Conservation (phyloP, 1,140 invertebrate genomes). For the Drosophila punjabiensis region DNA sequence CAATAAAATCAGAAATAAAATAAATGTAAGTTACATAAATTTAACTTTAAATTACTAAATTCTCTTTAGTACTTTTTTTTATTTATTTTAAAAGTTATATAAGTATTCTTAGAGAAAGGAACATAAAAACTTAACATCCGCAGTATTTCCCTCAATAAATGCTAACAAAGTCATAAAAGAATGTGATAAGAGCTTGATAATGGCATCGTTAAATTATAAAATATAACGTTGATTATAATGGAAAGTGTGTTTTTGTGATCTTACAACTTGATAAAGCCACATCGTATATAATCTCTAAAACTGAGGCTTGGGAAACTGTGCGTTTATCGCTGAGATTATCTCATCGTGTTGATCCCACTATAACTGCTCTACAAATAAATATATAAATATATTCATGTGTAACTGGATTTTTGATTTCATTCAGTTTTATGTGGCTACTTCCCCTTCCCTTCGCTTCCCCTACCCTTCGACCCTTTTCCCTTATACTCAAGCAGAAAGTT, state of each 20-base stretch:
- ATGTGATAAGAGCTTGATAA: not conserved
- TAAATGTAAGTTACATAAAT: too few relatives aligned
- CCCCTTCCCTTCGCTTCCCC: not conserved
- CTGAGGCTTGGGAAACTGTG: not conserved
- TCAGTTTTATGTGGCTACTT: constrained; percentile 29
- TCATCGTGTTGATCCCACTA: constrained; percentile 44
- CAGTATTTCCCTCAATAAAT: not conserved
- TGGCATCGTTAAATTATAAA: constrained; percentile 9
- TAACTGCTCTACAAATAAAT: constrained; percentile 19
- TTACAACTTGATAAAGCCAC: constrained; percentile 2
- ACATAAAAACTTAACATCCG: not conserved
- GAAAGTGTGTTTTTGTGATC: constrained; percentile 8
- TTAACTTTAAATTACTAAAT: not conserved
- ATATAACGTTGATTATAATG: constrained; percentile 1
- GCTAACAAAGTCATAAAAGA: constrained; percentile 2
- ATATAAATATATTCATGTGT: constrained; percentile 20
- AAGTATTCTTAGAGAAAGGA: not conserved
- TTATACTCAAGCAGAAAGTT: constrained; percentile 50
- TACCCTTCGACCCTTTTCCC: not conserved
- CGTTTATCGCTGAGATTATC: constrained; percentile 31
- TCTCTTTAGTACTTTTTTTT: not conserved
- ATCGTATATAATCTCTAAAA: not conserved
- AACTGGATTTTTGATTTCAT: constrained; percentile 48
- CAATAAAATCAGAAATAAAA: not conserved
- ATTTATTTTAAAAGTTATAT: not conserved